Base-by-base conservation (phyloP, 2,797 vertebrate genomes). In the Pteropus rufus region DNA sequence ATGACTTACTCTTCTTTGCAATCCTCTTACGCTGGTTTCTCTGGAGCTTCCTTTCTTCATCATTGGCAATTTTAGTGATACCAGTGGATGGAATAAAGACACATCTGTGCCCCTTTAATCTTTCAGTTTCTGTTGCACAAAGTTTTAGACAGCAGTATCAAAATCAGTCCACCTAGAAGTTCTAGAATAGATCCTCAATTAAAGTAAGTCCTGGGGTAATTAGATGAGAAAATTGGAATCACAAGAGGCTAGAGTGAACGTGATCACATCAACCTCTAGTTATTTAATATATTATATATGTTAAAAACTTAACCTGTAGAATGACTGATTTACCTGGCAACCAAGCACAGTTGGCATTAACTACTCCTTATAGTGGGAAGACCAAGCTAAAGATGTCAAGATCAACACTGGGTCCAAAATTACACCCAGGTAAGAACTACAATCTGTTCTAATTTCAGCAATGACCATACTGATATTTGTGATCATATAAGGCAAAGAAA, bases 181-280 rank as follows among this genome's bases (percentile, higher is more conserved):
- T 39, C 36, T 58, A 11, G 8, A 72, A 18, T 19, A 39, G 9
- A 21, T 77, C 16, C 41, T 58, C n/a, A 52, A 1, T 15, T 34
- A 44, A 95, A 76, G 15, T 39, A 70, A 58, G 6, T 14, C 15
- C 10, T 77, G 23, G 7, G 1, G 14, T 69, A 11, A 94, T 82
- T 41, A 75, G 39, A 10, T 72, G 23, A 94, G 21, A 79, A 93
- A 82, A 34, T 2, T 62, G n/a, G 26, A 92, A 92, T 80, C 39
- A n/a, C 14, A 65, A 21, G 11, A 54, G 12, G 12, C 23, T 91
- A 24, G 46, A 70, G 6, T 3, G 31, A 70, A 91, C 26, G 4
- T 54, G 16, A 49, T 85, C 39, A 18, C 10, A 64, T 75, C 34
- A 65, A 46, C 1, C 3, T 79, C 3, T 41, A 75, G 44, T 79